These are phyloP conservation scores for Dicrurus megarhynchus DNA, from an alignment of 2,113 vertebrate genomes.

Conservation along the genomic window DNA sequence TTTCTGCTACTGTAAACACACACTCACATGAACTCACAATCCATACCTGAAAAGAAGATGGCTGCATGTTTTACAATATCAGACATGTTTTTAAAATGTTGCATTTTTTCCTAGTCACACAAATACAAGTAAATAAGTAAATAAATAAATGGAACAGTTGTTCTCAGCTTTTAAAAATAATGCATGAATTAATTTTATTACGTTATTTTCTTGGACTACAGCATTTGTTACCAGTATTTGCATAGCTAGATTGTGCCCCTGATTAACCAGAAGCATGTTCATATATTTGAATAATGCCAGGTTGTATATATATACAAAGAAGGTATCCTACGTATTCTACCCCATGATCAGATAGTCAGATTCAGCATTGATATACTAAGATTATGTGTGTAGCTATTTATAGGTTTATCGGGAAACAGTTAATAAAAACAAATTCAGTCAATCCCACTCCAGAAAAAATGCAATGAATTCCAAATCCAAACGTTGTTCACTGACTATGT, in stretches of 20 bases:
- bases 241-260: not conserved
- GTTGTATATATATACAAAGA: not conserved
- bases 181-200: not conserved
- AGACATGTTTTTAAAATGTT: not conserved
- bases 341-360: not conserved
- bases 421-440: not conserved
- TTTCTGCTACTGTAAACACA: not conserved
- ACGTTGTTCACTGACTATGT: not conserved
- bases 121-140: not conserved
- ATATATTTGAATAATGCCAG: not conserved
- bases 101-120: not conserved
- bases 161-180: not conserved
- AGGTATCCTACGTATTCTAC: not conserved
- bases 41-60: not conserved
- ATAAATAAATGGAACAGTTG: not conserved
- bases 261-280: not conserved
- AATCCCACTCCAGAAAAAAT: not conserved
- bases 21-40: not conserved
- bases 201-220: not conserved
- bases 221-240: not conserved
- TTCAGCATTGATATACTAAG: not conserved
- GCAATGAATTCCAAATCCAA: not conserved
- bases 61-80: not conserved
- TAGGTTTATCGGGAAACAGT: not conserved
- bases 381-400: not conserved